Percentiles rank a stretch among this genome's conserved stretches.
phyloP scores from a whole-genome alignment of 2,797 vertebrate species.

The Bradypus variegatus region DNA sequence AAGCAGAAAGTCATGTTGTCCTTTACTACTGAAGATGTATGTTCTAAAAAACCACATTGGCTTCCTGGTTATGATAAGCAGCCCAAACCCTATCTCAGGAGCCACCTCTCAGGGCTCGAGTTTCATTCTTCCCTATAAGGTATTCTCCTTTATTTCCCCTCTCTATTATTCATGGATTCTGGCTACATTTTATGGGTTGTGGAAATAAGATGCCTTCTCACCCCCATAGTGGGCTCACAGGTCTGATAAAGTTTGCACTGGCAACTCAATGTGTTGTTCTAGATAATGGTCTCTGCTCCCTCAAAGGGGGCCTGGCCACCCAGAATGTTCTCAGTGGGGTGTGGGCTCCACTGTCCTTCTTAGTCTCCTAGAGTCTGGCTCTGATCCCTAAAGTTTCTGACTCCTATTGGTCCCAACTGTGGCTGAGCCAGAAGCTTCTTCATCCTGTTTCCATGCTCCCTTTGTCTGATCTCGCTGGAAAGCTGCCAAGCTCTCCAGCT shows the following conservation, averaged over 20 bases:
- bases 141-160: background rate
- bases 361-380: background rate
- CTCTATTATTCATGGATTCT: background rate
- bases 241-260: background rate
- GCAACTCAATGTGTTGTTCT: rapidly evolving
- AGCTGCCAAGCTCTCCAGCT: background rate
- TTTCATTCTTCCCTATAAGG: background rate
- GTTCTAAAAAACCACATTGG: background rate
- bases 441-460: background rate
- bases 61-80: background rate
- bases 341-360: background rate
- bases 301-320: background rate
- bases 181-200: background rate
- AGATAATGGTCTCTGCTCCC: background rate
- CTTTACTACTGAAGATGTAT: background rate
- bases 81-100: background rate
- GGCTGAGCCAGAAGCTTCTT: background rate
- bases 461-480: background rate
- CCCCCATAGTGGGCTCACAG: background rate
- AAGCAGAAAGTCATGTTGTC: rapidly evolving
- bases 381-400: background rate
- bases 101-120: background rate
- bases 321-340: background rate
- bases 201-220: background rate
- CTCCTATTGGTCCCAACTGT: background rate